These are phyloP conservation scores for Eclectus roratus DNA, from an alignment of 2,113 vertebrate species.

Conservation along the genomic window DNA sequence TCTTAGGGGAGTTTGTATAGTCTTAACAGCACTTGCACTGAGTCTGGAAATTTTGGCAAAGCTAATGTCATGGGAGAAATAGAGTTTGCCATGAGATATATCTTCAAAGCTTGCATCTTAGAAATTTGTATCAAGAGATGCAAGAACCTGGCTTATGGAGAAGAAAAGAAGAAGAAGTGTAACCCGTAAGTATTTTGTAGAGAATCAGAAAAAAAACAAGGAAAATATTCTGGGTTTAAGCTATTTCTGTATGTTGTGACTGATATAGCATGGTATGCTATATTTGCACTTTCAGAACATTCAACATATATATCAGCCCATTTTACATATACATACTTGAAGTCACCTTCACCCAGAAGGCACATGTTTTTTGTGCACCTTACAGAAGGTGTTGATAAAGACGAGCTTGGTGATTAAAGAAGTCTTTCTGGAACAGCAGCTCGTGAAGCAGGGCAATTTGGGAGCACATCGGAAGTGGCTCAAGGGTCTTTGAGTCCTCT, in stretches of 20 bases:
- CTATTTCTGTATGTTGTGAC: not conserved
- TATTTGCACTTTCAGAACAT: not conserved
- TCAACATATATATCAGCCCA: not conserved
- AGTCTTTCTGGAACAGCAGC: not conserved
- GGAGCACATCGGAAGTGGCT: not conserved
- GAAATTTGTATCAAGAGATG: slow-evolving; percentile 84
- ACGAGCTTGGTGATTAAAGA: not conserved
- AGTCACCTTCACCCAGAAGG: not conserved
- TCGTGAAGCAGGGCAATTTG: not conserved
- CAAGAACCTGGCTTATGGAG: slow-evolving; percentile 81
- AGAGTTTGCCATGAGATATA: slow-evolving; percentile 82
- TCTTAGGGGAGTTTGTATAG: slow-evolving; percentile 78
- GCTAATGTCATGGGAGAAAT: slow-evolving; percentile 79
- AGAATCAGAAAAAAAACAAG: not conserved
- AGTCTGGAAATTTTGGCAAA: slow-evolving; percentile 72
- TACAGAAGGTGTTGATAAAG: not conserved
- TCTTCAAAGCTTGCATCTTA: slow-evolving; percentile 72
- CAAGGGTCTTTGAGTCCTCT: not conserved
- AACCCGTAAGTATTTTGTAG: slow-evolving; percentile 82
- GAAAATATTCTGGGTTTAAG: not conserved
- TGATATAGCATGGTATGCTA: not conserved
- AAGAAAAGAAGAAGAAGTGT: slow-evolving; percentile 85
- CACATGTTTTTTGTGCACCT: not conserved
- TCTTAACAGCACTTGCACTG: slow-evolving; percentile 80
- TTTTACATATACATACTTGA: not conserved